Evolutionary conservation across 2,888 invertebrate genomes (phyloP), one percentile per base, ranked within the genome.

Genomic region (Eustalomyia histrio): DNA sequence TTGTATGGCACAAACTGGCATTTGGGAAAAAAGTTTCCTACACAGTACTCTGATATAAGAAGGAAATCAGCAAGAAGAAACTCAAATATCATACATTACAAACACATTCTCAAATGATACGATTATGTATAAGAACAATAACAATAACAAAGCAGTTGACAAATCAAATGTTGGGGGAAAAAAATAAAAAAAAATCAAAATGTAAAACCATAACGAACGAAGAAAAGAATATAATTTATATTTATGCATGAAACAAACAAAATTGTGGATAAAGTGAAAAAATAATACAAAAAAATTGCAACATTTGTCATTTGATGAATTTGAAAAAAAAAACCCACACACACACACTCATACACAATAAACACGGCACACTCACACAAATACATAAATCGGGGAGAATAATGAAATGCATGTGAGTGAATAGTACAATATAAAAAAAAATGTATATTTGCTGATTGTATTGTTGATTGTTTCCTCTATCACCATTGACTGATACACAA

Each of bases 81-180:
- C 35, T 39, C n/a, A 47, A n/a, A 47, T 47, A 12, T 33, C 39
- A 53, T 52, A 52, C 47, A 72, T 65, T 18, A 58, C 67, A 71
- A 29, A 53, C 68, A 63, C 61, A 75, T 47, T 55, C 29, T 3
- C 65, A 71, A 78, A 71, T 57, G 60, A 63, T 63, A 76, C 47
- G 69, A 78, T 75, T 79, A 76, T 76, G 73, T 24, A 72, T 14
- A 63, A 72, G 47, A 61, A 83, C 63, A 57, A 72, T 55, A 61
- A 83, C 63, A 57, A 72, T 55, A 65, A 65, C 65, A 53, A 60
- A 76, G 29, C 72, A 55, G 80, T 85, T 85, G 84, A 85, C 84
- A 87, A 88, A 88, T 88, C 88, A 88, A 87, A 87, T 85, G 87
- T 85, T 81, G 35, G 58, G 60, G 67, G 39, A 53, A 85, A 83